These are phyloP conservation scores for Hoplostethus atlanticus DNA, from an alignment of 2,797 vertebrate species.

Conservation along the genomic window DNA sequence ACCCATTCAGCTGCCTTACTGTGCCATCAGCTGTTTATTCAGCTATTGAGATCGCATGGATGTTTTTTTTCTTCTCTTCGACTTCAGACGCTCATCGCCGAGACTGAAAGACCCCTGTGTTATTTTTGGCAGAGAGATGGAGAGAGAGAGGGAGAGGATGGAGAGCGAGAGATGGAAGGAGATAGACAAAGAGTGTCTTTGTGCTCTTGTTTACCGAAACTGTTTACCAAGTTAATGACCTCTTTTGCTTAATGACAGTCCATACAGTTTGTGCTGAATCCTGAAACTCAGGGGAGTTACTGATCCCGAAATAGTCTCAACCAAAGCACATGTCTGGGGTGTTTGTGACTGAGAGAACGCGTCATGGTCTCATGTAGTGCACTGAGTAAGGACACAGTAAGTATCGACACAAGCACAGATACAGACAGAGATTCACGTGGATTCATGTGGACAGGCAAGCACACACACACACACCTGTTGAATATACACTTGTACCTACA, in stretches of 20 bases:
- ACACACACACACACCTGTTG: background rate
- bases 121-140: constrained; percentile 48
- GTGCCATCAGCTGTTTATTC: constrained; percentile 73
- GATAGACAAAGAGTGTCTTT: constrained; percentile 43
- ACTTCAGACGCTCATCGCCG: constrained; percentile 57
- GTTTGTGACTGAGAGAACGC: constrained; percentile 20
- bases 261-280: constrained; percentile 47
- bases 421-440: background rate
- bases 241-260: constrained; percentile 77
- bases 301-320: constrained; percentile 49
- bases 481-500: no score
- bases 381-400: background rate
- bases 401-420: background rate
- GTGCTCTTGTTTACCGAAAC: constrained; percentile 73
- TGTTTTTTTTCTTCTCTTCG: constrained; percentile 60
- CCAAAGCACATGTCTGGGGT: constrained; percentile 8
- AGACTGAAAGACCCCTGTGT: constrained; percentile 47
- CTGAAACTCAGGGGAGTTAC: constrained; percentile 55
- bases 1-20: constrained; percentile 60
- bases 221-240: constrained; percentile 79
- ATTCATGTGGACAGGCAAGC: background rate
- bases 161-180: constrained; percentile 20
- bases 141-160: constrained; percentile 31
- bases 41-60: constrained; percentile 47
- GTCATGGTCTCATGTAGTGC: background rate